phyloP scores from a whole-genome alignment of 2,888 invertebrate genomes.

The Trichogramma dendrolimi region DNA sequence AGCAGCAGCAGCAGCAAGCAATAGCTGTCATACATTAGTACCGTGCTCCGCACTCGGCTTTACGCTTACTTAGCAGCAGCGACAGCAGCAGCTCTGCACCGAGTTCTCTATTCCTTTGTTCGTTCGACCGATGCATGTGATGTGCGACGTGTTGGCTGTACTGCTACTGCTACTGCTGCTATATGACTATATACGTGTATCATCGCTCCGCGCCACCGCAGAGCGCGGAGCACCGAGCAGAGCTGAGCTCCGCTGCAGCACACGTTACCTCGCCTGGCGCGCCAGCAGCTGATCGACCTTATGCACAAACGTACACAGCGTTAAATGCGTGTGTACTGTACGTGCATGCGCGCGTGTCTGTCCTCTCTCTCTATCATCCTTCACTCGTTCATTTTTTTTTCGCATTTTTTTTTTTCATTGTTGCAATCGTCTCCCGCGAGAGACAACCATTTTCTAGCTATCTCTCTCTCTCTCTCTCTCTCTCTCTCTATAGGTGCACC shows the following conservation, averaged over 20 bases:
- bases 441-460: not conserved
- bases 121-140: too few species aligned
- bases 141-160: too few species aligned
- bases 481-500: not conserved
- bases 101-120: too few species aligned
- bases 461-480: too few species aligned
- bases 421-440: not conserved
- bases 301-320: not conserved
- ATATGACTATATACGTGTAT: too few species aligned
- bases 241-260: constrained; percentile 15
- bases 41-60: too few species aligned
- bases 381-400: not conserved
- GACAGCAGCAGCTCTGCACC: too few species aligned
- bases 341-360: not conserved
- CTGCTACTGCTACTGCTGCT: too few species aligned
- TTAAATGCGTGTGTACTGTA: not conserved
- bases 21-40: too few species aligned
- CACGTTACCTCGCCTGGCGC: constrained; percentile 5
- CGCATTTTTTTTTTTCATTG: not conserved
- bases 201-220: too few species aligned
- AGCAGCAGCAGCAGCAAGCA: too few species aligned
- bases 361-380: not conserved
- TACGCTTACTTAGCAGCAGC: too few species aligned
- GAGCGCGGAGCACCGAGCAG: not conserved
- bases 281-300: constrained; percentile 34